Evolutionary conservation across 1,140 invertebrate species (phyloP).

Genomic region (Mylabris phalerata): DNA sequence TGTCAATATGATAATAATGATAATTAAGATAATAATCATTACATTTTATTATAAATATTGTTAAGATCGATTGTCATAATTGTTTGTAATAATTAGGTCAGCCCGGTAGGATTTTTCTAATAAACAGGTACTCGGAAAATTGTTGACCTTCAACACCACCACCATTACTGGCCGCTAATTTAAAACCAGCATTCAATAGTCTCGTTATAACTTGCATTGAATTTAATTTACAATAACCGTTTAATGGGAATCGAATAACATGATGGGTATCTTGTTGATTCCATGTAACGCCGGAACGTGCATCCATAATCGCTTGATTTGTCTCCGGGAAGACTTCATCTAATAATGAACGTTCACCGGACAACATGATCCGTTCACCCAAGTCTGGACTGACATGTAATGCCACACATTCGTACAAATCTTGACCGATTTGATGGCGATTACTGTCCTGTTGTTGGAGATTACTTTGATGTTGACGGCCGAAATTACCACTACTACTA

Average conservation of each 20-base stretch:
- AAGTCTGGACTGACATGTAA: conserved; percentile 84
- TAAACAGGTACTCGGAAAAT: conserved; percentile 87
- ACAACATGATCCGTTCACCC: conserved; percentile 79
- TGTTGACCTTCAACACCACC: conserved; percentile 87
- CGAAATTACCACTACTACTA: conserved; percentile 28
- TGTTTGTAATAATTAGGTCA: conserved; percentile 24
- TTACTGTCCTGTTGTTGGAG: conserved; percentile 24
- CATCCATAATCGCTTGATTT: conserved; percentile 74
- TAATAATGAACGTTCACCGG: conserved; percentile 69
- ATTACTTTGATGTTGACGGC: conserved; percentile 9
- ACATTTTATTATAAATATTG: background rate
- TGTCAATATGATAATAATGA: conserved; percentile 7
- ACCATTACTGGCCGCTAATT: conserved; percentile 75
- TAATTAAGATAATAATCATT: background rate
- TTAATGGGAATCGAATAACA: conserved; percentile 83
- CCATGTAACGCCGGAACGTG: conserved; percentile 72
- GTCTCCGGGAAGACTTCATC: conserved; percentile 84
- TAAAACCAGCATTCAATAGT: conserved; percentile 77
- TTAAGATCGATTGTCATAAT: conserved; percentile 16
- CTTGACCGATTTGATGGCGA: conserved; percentile 25
- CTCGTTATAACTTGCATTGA: conserved; percentile 84
- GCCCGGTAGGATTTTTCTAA: conserved; percentile 51
- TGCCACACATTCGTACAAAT: conserved; percentile 74
- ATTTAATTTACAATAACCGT: conserved; percentile 86
- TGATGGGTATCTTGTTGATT: conserved; percentile 77